Evolutionary conservation across 1,140 invertebrate genomes (phyloP), one percentile per base, ranked within the genome.

Genomic region (Euura saliciscinereae): DNA sequence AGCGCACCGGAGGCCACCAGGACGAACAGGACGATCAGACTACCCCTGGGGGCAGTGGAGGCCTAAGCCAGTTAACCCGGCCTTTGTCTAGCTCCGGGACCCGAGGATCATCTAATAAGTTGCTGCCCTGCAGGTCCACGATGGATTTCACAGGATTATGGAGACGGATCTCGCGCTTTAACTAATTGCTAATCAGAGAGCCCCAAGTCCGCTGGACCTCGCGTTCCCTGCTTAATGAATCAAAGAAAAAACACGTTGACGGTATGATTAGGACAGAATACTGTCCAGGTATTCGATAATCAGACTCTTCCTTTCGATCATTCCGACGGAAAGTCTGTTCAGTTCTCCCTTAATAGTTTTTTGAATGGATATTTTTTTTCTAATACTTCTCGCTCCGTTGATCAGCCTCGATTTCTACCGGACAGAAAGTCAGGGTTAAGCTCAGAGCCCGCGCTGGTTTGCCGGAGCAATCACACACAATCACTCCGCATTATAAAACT

Each of bases 401-500:
- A 28, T n/a, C 13, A 8, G 51, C 51, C 51, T 8, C 51, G 51
- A 59, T 59, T 59, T n/a, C 8, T 59, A 5, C 3, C 51, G 8
- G 51, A 59, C 3, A n/a, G 51, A 59, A 59, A 59, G 51, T 59
- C 51, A 59, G 51, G 8, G 8, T 59, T 6, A 0, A 59, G 8
- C 13, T 59, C 51, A 59, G 51, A 59, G 51, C 2, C 51, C 8
- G 51, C 51, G 51, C 51, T 28, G 66, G 43, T 67, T 67, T 28
- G 28, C 66, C 66, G 66, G 13, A 42, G 78, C 83, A 84, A 85
- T 86, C 83, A 82, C 80, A 78, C 75, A 78, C 80, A 84, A 86
- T 85, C 83, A 83, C 82, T 73, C 71, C 74, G 78, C 79, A 85
- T 86, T 84, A 83, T 83, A 83, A 83, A 84, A 86, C 82, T 84